Base-by-base conservation (phyloP, 1,140 invertebrate species). In the Drosophila hydei region DNA sequence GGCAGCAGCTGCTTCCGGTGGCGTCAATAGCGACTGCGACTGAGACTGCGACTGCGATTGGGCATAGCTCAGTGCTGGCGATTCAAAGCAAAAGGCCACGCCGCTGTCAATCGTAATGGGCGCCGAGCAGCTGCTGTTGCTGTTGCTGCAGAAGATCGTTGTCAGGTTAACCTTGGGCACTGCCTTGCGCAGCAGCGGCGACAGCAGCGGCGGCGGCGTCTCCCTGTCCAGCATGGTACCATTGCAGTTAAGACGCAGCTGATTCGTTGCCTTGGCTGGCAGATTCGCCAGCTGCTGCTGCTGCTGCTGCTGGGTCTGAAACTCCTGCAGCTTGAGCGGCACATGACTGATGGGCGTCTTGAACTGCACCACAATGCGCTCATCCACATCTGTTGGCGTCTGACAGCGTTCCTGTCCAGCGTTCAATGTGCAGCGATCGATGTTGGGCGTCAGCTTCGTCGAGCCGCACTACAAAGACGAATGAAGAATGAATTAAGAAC, bases 91-190 rank as follows among this genome's bases (percentile, higher is more conserved):
- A 25, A 91, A 91, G 21, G 85, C 85, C 48, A 71, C 38, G 27
- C 60, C 40, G 38, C 59, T 65, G 42, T 76, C 76, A 25, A 85
- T 88, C 43, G 75, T 67, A 40, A 91, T 88, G 12, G 89, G 88
- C 0, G 81, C 83, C 1, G 88, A 85, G 43, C 68, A 54, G 40
- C 45, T 77, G 73, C 90, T 27, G 25, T 8, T 8, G 25, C 25
- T 33, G 38, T 65, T 58, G 40, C 45, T 77, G 73, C 90, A 91
- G 47, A 91, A 91, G 18, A 91, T 91, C 0, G 80, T 81, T 5
- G 87, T 87, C 9, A 91, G 68, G 68, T 91, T 91, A 9, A 91
- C 80, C 58, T 91, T 91, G 52, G 90, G 90, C 71, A 91, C 36
- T 2, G 60, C 65, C 25, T 91, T 91, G 21, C 89, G 73, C 47